Evolutionary conservation across 2,113 vertebrate genomes (phyloP), one percentile per base, ranked within the genome.

Genomic region (Prinia subflava): DNA sequence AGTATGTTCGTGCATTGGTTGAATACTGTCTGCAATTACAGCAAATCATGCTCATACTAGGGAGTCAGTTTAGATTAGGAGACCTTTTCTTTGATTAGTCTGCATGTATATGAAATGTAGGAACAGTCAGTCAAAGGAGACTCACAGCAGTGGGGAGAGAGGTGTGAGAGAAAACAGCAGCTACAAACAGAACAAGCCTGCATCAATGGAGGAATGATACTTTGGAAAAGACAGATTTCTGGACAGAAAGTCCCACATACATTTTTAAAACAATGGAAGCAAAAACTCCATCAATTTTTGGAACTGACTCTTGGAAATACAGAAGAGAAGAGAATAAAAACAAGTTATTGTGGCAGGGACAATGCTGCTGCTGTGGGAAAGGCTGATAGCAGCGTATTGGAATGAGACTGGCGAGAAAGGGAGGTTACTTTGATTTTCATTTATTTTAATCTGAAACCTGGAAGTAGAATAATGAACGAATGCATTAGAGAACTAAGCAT

Each of bases 51-150:
- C 63, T 80, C 50, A 80, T 94, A 49, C 22, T 25, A 11, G 10
- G 13, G 5, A 88, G 57, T 85, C 41, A 56, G 27, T 79, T 87
- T 53, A 57, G 31, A 65, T 93, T 65, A 76, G 55, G 30, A 76
- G 85, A 93, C 30, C 57, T 96, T 95, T 90, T 47, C 21, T 89
- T 73, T 92, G 70, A 80, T 90, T 77, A 73, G 42, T 30, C 30
- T 65, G 23, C 12, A 9, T 83, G n/a, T 44, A n/a, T 64, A 71
- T 33, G 57, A 85, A 83, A 69, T 22, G 11, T 6, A 57, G 46
- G 6, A 21, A 71, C 30, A 59, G 30, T 50, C 52, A 70, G 52
- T 39, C 50, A 89, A 81, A 53, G 30, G 25, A 90, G 57, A 69
- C 23, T 74, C 5, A 5, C 30, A 65, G 31, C 13, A 57, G 41